Evolutionary conservation across 2,113 vertebrate species (phyloP).

Genomic region (Caretta caretta): DNA sequence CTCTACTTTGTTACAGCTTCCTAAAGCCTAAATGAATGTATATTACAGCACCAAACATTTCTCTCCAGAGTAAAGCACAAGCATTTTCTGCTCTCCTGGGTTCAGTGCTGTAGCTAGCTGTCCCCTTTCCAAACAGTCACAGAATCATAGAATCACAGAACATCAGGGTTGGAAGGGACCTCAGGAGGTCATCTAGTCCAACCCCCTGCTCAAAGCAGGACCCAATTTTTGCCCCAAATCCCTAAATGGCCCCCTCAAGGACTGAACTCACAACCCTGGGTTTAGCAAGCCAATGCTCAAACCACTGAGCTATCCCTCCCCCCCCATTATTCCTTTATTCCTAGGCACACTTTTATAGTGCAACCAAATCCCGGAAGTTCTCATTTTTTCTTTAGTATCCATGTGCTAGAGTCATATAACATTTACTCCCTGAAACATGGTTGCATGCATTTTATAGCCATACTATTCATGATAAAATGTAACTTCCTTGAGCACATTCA

Average conservation of each 20-base stretch:
- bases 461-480: conserved; percentile 52
- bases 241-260: too few relatives aligned
- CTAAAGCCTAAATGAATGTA: background rate
- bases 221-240: too few relatives aligned
- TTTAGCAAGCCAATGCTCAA: too few relatives aligned
- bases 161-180: too few relatives aligned
- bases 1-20: background rate
- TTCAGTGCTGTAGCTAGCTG: background rate
- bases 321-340: conserved; percentile 33
- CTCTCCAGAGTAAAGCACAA: conserved; percentile 16
- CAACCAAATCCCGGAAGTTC: conserved; percentile 59
- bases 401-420: conserved; percentile 70
- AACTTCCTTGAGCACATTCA: conserved; percentile 44
- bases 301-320: too few relatives aligned
- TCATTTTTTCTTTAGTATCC: conserved; percentile 77
- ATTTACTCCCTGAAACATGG: conserved; percentile 69
- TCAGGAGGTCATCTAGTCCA: too few relatives aligned
- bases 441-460: conserved; percentile 59
- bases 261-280: too few relatives aligned
- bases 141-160: background rate
- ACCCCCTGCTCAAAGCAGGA: too few relatives aligned
- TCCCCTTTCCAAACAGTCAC: conserved; percentile 40
- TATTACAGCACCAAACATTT: background rate
- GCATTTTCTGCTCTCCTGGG: conserved; percentile 23
- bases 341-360: conserved; percentile 30